Evolutionary conservation across 2,113 vertebrate species (phyloP).

Genomic region (Mesembrinibis cayennensis): DNA sequence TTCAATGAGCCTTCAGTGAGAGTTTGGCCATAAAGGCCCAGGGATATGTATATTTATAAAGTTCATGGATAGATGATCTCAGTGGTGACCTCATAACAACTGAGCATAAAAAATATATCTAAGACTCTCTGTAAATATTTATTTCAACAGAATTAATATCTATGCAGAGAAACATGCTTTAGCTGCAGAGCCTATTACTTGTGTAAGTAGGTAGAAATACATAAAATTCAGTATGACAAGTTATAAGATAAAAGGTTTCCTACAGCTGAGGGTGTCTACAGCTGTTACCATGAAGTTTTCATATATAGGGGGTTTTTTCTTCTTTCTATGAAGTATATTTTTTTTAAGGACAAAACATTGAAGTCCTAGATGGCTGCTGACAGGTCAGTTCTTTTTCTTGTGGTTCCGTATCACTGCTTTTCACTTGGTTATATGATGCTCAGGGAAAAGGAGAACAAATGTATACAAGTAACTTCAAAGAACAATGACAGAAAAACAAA

Average conservation of each 20-base stretch:
- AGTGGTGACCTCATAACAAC: neutral
- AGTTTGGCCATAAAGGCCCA: neutral
- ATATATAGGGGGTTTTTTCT: neutral
- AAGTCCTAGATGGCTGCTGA: neutral
- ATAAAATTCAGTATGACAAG: neutral
- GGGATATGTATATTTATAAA: neutral
- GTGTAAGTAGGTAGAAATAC: neutral
- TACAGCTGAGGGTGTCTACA: neutral
- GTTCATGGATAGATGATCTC: neutral
- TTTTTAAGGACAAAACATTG: neutral
- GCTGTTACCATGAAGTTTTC: neutral
- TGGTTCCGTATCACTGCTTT: neutral
- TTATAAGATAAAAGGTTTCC: neutral
- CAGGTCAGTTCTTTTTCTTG: neutral
- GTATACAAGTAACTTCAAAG: neutral
- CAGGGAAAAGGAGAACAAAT: neutral
- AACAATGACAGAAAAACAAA: neutral
- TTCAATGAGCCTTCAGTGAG: neutral
- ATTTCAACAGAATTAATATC: neutral
- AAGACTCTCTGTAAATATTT: neutral
- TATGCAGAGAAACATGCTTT: neutral
- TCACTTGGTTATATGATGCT: neutral
- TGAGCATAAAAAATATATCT: neutral
- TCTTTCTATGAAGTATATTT: neutral
- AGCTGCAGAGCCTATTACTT: neutral